Evolutionary conservation across 2,113 vertebrate species (phyloP).

Genomic region (Neomonachus schauinslandi): DNA sequence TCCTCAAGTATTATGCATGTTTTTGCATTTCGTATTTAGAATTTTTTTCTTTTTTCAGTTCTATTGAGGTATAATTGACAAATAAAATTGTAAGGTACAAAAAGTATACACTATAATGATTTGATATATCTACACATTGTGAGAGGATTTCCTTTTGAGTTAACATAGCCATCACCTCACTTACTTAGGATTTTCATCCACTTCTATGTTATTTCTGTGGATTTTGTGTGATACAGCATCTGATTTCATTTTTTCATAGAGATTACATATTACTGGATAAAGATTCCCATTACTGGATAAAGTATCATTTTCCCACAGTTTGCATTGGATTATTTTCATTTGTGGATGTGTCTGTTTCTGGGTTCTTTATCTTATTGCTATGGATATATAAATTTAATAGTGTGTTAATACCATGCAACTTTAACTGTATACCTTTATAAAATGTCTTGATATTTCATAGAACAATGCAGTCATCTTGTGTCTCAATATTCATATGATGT

Average conservation of each 20-base stretch:
- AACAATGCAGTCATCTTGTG: not conserved
- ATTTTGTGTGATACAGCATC: not conserved
- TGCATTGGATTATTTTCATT: not conserved
- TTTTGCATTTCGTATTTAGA: not conserved
- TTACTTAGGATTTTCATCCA: not conserved
- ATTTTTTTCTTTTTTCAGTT: not conserved
- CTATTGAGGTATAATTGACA: not conserved
- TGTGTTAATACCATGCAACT: not conserved
- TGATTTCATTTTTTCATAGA: not conserved
- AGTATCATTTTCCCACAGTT: not conserved
- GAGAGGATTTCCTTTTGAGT: not conserved
- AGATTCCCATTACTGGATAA: not conserved
- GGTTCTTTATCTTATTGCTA: not conserved
- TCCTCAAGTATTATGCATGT: not conserved
- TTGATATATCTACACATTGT: not conserved
- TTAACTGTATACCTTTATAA: not conserved
- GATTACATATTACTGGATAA: not conserved
- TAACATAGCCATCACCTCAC: not conserved
- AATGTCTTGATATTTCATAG: not conserved
- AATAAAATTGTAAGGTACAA: not conserved
- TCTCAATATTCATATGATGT: not conserved
- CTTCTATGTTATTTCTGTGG: not conserved
- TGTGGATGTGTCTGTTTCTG: not conserved
- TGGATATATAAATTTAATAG: not conserved
- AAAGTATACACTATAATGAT: not conserved